These are phyloP conservation scores for Phataginus tricuspis DNA, from an alignment of 2,797 vertebrate species.

Conservation along the genomic window DNA sequence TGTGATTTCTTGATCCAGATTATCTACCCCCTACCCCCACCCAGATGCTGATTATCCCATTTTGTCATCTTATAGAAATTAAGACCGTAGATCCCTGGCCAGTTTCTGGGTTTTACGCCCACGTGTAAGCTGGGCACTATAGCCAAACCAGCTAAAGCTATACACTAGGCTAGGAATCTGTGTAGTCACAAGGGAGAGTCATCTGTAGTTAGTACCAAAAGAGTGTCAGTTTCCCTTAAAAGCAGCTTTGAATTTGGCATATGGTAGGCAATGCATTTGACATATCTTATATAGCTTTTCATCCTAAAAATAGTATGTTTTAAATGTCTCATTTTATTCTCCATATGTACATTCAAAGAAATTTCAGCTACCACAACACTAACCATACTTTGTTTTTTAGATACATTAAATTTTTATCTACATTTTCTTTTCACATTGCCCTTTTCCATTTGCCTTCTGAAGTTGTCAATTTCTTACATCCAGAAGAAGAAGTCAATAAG, in stretches of 20 bases:
- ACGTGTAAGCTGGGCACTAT: no score
- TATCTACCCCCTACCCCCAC: rapidly evolving
- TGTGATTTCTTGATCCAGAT: neutral
- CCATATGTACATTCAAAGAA: constrained; percentile 33
- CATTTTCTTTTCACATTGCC: neutral
- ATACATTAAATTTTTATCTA: constrained; percentile 34
- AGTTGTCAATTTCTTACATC: constrained; percentile 44
- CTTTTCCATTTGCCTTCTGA: constrained; percentile 45
- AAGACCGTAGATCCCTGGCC: neutral
- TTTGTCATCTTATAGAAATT: neutral
- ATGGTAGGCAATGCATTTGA: neutral
- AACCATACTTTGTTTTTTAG: neutral
- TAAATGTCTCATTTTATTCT: constrained; percentile 52
- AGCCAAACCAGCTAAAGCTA: neutral
- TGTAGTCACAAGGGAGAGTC: no score
- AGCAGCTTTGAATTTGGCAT: neutral
- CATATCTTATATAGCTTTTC: constrained; percentile 21
- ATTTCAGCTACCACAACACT: neutral
- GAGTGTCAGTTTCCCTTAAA: neutral
- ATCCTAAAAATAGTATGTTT: constrained; percentile 24
- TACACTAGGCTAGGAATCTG: neutral
- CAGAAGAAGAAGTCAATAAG: constrained; percentile 47
- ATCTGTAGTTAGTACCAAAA: neutral
- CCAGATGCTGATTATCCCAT: neutral
- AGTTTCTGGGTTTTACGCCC: neutral